Percentiles rank a stretch among this genome's conserved stretches.
Evolutionary conservation across 2,888 invertebrate genomes (phyloP).

Genomic region (Scaeva pyrastri): DNA sequence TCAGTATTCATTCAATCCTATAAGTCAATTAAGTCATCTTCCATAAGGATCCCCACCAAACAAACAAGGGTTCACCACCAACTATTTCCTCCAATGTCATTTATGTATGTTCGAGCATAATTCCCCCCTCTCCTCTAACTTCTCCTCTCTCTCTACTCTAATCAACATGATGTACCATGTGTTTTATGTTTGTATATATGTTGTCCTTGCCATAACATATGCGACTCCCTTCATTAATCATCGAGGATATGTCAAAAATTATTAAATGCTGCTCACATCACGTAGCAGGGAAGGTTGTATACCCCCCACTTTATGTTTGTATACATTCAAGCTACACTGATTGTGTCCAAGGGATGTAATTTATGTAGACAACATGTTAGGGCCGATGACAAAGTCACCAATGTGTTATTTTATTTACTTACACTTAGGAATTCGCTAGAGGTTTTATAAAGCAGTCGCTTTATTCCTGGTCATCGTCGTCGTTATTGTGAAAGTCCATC

Average conservation of each 20-base stretch:
- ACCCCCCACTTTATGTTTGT: not conserved
- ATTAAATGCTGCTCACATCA: conserved; percentile 46
- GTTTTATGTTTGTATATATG: not conserved
- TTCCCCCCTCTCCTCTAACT: too few species aligned
- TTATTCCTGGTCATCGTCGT: not conserved
- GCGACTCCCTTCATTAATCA: conserved; percentile 56
- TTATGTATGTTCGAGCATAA: not conserved
- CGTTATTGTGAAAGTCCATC: conserved; percentile 12
- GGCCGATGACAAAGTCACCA: conserved; percentile 21
- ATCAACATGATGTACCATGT: too few species aligned
- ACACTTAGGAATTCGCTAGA: conserved; percentile 29
- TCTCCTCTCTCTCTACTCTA: too few species aligned
- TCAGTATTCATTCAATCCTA: not conserved
- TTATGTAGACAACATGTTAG: conserved; percentile 11
- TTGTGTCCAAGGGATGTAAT: conserved; percentile 24
- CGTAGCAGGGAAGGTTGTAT: not conserved
- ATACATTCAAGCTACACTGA: conserved; percentile 11
- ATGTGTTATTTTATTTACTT: conserved; percentile 63
- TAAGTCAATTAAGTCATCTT: conserved; percentile 40
- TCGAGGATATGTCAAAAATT: conserved; percentile 61
- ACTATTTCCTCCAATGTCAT: conserved; percentile 37
- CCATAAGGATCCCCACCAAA: too few species aligned
- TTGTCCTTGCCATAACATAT: conserved; percentile 13
- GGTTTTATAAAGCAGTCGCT: not conserved
- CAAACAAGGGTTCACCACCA: not conserved